phyloP scores from a whole-genome alignment of 2,888 invertebrate genomes.

The Morpho deidamia region DNA sequence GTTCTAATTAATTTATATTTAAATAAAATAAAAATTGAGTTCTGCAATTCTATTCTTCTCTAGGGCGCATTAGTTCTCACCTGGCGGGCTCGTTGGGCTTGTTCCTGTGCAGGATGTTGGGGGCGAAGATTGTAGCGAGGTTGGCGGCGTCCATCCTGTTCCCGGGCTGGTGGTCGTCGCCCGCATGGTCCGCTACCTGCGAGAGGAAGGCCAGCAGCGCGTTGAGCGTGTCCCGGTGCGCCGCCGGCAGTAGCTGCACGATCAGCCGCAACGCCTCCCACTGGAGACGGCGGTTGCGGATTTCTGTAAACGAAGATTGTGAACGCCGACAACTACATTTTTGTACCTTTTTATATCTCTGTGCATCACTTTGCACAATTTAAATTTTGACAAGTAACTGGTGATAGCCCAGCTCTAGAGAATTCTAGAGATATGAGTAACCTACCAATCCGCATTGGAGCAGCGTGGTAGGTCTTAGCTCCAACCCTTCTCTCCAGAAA shows the following conservation, averaged over 20 bases:
- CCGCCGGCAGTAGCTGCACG: slow-evolving; percentile 89
- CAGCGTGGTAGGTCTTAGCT: too few species aligned
- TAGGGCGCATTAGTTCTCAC: not conserved
- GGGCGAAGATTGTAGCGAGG: slow-evolving; percentile 95
- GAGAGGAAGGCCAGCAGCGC: slow-evolving; percentile 89
- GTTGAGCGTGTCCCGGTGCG: slow-evolving; percentile 93
- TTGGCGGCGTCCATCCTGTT: slow-evolving; percentile 97
- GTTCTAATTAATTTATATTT: too few species aligned
- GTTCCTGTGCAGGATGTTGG: slow-evolving; percentile 92
- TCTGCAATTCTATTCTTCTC: too few species aligned
- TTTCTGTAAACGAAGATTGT: slow-evolving; percentile 77
- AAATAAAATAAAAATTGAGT: too few species aligned
- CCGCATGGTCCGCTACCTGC: slow-evolving; percentile 85
- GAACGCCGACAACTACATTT: too few species aligned
- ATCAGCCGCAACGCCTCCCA: slow-evolving; percentile 90
- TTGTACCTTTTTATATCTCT: too few species aligned
- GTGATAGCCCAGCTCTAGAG: too few species aligned
- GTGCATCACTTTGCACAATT: too few species aligned
- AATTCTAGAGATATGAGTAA: too few species aligned
- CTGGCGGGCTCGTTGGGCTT: slow-evolving; percentile 77
- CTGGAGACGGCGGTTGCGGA: slow-evolving; percentile 89
- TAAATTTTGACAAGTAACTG: too few species aligned
- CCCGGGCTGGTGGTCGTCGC: slow-evolving; percentile 83
- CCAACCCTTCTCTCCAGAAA: too few species aligned
- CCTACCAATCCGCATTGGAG: too few species aligned